Percentiles rank a stretch among this genome's conserved stretches.
Evolutionary conservation across 2,113 vertebrate genomes (phyloP).

Genomic region (Lagopus muta): DNA sequence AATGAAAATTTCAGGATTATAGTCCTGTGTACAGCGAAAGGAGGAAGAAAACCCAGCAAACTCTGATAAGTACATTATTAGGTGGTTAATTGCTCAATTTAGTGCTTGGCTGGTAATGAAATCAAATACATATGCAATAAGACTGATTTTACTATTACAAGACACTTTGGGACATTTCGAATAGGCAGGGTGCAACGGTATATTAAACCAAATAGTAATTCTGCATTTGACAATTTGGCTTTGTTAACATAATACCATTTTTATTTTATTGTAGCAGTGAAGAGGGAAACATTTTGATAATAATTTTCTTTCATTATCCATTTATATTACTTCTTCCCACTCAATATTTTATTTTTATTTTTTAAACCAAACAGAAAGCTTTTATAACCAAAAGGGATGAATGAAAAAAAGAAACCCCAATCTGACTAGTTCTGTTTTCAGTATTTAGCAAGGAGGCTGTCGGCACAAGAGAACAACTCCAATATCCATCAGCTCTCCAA

Average conservation of each 20-base stretch:
- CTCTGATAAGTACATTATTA: slow-evolving; percentile 3
- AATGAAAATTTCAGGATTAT: neutral
- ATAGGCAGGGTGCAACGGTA: neutral
- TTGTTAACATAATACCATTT: slow-evolving; percentile 51
- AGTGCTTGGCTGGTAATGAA: neutral
- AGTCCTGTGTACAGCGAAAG: neutral
- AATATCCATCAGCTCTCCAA: neutral
- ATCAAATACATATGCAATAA: slow-evolving; percentile 2
- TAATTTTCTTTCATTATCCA: slow-evolving; percentile 54
- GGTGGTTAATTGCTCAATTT: slow-evolving; percentile 35
- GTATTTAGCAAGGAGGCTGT: neutral
- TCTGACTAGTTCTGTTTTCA: slow-evolving; percentile 16
- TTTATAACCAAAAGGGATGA: neutral
- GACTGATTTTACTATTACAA: neutral
- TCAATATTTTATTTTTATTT: slow-evolving; percentile 28
- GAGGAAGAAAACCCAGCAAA: neutral
- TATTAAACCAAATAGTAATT: slow-evolving; percentile 55
- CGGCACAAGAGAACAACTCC: neutral
- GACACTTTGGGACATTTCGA: slow-evolving; percentile 40
- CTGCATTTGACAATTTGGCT: slow-evolving; percentile 46
- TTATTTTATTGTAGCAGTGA: slow-evolving; percentile 40
- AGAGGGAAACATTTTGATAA: slow-evolving; percentile 45
- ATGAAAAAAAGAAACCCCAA: neutral
- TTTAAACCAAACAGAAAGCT: neutral
- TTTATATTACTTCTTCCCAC: slow-evolving; percentile 32